Base-by-base conservation (phyloP, 2,888 invertebrate genomes). In the Pristionchus maxplancki region DNA sequence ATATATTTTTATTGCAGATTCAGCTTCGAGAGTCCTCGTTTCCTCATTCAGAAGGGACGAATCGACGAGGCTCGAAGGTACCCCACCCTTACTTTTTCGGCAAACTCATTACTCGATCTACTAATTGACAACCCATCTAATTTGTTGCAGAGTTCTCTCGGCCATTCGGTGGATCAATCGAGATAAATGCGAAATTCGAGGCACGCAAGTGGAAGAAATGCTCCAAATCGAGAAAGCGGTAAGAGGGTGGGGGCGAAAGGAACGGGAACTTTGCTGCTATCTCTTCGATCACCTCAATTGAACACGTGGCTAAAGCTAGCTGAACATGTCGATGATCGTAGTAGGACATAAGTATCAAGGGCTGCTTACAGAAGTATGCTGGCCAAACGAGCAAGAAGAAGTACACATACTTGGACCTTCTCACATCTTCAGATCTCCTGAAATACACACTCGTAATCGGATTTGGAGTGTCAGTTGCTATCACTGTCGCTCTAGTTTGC, bases 11-110 rank as follows among this genome's bases (percentile, higher is more conserved):
- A 13, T 71, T 71, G 78, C 78, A 40, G 40, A 48, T 78, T 40
- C 28, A 44, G 78, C 58, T 88, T 74, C 74, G 92, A 92, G 81
- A 88, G 88, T 37, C 92, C 93, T 8, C 90, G 91, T 15, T 93
- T 89, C 87, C 82, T 91, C 64, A 88, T 93, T 28, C 93, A 92
- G 71, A 90, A 90, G 81, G 92, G 94, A 20, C 90, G 89, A 58
- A 88, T 93, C 13, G 91, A 89, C 31, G 93, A 94, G 67, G 93
- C 93, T 15, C 89, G 88, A 34, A 78, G 78, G 78, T 44, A 78
- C 44, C 9, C 78, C 44, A 44, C 78, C 44, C 78, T 15, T n/a
- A 8, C 74, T 74, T 11, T 74, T 40, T 74, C 24, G 40, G 3
- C 40, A 13, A 40, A 24, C 37, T 24, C 71, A 37, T 71, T 74